These are phyloP conservation scores for Callorhinus ursinus DNA, from an alignment of 2,113 vertebrate genomes.

Conservation along the genomic window DNA sequence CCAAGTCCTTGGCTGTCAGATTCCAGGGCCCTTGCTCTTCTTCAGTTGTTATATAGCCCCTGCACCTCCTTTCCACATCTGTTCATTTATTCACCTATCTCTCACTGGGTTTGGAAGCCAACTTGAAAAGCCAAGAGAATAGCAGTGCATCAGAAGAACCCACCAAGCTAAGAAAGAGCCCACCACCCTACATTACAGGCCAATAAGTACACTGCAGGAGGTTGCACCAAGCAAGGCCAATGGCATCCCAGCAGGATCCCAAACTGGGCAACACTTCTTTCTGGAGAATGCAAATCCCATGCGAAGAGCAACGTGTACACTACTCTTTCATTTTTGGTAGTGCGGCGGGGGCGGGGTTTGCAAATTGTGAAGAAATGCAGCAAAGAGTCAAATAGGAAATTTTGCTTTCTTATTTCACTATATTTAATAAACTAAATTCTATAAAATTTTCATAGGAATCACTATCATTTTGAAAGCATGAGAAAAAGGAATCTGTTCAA, in stretches of 20 bases:
- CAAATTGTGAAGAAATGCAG: neutral
- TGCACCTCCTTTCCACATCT: neutral
- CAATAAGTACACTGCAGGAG: neutral
- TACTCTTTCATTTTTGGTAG: neutral
- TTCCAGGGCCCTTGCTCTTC: neutral
- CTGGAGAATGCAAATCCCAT: neutral
- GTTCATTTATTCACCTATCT: neutral
- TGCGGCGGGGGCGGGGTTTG: fast-evolving
- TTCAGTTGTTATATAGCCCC: fast-evolving
- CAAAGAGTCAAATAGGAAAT: neutral
- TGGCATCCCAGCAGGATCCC: neutral
- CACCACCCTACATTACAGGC: neutral
- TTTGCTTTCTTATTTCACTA: neutral
- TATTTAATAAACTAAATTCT: neutral
- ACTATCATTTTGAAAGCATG: neutral
- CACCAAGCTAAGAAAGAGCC: neutral
- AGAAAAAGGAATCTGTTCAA: neutral
- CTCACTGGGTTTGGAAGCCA: neutral
- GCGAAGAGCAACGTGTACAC: neutral
- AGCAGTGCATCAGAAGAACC: neutral
- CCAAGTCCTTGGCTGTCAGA: neutral
- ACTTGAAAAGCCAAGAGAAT: neutral
- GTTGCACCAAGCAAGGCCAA: too few species aligned
- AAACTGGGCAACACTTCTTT: neutral
- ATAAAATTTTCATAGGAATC: neutral